Evolutionary conservation across 2,113 vertebrate species (phyloP).

Genomic region (Trichechus manatus): DNA sequence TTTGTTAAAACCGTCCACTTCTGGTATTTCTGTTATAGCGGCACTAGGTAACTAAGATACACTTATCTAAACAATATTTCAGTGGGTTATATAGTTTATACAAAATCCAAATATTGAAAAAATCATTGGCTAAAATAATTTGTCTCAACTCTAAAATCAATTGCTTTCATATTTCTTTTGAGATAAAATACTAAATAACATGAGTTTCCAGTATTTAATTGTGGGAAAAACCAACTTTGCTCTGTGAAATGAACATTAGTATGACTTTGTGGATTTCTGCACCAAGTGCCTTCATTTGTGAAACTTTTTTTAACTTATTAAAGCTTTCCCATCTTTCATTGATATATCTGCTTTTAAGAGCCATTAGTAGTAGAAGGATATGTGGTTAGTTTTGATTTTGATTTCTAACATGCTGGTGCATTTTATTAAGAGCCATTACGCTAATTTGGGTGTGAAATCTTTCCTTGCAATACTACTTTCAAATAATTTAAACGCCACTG

Average conservation of each 20-base stretch:
- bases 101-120: not conserved
- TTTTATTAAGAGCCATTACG: slow-evolving; percentile 46
- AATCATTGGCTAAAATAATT: not conserved
- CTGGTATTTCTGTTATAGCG: too few relatives aligned
- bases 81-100: not conserved
- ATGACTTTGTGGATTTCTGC: not conserved
- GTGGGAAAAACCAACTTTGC: not conserved
- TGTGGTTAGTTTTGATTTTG: slow-evolving; percentile 63
- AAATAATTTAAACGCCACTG: not conserved
- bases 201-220: not conserved
- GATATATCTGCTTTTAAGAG: not conserved
- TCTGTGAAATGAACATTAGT: not conserved
- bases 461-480: slow-evolving; percentile 52
- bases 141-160: not conserved
- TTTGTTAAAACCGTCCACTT: too few relatives aligned
- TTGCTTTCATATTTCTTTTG: not conserved
- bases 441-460: slow-evolving; percentile 71
- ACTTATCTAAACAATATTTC: not conserved
- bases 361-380: not conserved
- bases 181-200: not conserved
- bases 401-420: slow-evolving; percentile 57
- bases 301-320: not conserved
- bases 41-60: too few relatives aligned
- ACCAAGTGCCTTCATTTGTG: not conserved
- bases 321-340: not conserved